Evolutionary conservation across 1,140 invertebrate species (phyloP).

Genomic region (Tetraneura akinire): DNA sequence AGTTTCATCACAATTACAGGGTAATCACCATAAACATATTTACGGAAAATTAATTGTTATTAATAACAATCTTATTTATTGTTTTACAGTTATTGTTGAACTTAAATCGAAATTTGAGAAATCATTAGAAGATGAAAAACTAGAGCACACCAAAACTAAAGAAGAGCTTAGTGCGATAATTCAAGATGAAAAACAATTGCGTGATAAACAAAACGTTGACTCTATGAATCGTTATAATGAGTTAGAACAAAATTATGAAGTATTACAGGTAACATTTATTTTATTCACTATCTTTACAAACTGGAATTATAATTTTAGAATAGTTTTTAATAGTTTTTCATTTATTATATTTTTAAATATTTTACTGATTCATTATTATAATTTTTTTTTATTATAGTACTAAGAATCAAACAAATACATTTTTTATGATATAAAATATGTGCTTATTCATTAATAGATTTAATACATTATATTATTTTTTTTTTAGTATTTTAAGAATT

Average conservation of each 20-base stretch:
- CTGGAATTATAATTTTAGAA: no score
- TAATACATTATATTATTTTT: no score
- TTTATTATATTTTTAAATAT: no score
- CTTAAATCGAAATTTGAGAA: constrained; percentile 62
- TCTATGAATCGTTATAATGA: constrained; percentile 61
- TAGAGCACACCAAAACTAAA: constrained; percentile 60
- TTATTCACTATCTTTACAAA: neutral
- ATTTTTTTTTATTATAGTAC: no score
- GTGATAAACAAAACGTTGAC: constrained; percentile 61
- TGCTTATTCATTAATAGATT: no score
- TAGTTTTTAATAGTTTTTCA: no score
- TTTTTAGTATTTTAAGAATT: no score
- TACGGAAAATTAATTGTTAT: no score
- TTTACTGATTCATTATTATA: no score
- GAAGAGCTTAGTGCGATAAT: constrained; percentile 61
- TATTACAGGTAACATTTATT: constrained; percentile 57
- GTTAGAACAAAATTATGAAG: constrained; percentile 60
- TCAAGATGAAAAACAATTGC: constrained; percentile 60
- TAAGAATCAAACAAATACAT: no score
- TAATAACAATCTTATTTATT: no score
- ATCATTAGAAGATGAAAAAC: constrained; percentile 62
- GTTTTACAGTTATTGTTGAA: constrained; percentile 62
- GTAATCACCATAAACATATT: constrained; percentile 49
- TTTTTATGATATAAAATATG: no score
- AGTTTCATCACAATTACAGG: constrained; percentile 57